Evolutionary conservation across 2,888 invertebrate species (phyloP), one percentile per base, ranked within the genome.

Genomic region (Lasius fuliginosus): DNA sequence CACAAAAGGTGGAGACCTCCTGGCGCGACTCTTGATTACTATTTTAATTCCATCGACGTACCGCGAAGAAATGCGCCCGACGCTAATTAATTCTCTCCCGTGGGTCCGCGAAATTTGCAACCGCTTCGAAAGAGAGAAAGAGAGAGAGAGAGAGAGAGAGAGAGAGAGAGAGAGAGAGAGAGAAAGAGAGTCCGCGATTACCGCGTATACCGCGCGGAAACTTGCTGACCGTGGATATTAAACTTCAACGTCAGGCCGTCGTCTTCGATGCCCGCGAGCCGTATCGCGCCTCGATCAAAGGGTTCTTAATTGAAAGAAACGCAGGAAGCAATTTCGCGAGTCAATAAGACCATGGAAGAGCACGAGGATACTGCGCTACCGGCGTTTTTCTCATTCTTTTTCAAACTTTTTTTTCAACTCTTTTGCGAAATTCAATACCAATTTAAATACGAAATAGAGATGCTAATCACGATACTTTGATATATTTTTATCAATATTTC

Each of bases 11-110:
- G 30, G 40, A 62, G 62, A 53, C 71, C 62, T 83, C 60, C 77
- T 81, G 75, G 60, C 60, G 79, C 71, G 79, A 62, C 71, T 79
- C 79, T 79, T 79, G 79, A 79, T 79, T 79, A 79, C 71, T 79
- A 79, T 71, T 79, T 79, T 79, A 79, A 79, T 79, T 79, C 71
- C 79, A 71, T 71, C 79, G 79, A 79, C 79, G 79, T 79, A 71
- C 79, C 46, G 27, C 71, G 71, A 71, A 79, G 79, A 79, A 79
- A 79, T 62, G 46, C 42, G 71, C 46, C 36, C 71, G 79, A 79
- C 79, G 79, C 79, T 79, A 79, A 79, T 79, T 79, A 79, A 71
- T 79, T 79, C 79, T 79, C 79, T 79, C 71, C 79, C 79, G 79
- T 60, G 79, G 60, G 79, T 60, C 71, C 79, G 79, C 71, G 79